phyloP scores from a whole-genome alignment of 2,797 vertebrate genomes.

The Rhynchotus rufescens region DNA sequence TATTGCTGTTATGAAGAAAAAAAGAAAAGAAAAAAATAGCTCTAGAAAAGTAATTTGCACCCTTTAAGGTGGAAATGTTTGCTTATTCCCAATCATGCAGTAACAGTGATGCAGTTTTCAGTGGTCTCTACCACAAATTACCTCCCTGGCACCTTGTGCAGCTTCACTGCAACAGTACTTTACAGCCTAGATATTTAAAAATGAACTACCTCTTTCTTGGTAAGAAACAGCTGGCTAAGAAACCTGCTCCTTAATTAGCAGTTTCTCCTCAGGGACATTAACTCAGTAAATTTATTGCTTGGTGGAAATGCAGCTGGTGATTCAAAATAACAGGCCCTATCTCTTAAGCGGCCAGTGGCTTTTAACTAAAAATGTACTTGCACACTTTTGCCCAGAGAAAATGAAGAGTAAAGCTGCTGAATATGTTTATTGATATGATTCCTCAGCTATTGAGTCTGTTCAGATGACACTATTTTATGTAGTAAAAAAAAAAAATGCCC shows the following conservation, averaged over 20 bases:
- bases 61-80: not conserved
- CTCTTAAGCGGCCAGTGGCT: not conserved
- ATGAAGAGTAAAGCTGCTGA: not conserved
- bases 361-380: slow-evolving; percentile 14
- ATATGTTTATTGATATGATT: not conserved
- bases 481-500: not conserved
- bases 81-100: not conserved
- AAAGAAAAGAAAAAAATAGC: not conserved
- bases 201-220: not conserved
- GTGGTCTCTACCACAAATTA: slow-evolving; percentile 15
- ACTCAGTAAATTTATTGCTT: slow-evolving; percentile 72
- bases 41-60: not conserved
- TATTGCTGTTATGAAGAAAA: not conserved
- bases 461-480: not conserved
- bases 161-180: not conserved
- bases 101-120: not conserved
- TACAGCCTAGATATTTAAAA: slow-evolving; percentile 54
- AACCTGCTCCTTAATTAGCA: slow-evolving; percentile 73
- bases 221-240: slow-evolving; percentile 73
- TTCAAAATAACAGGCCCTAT: slow-evolving; percentile 42
- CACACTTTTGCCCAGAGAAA: not conserved
- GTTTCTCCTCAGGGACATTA: slow-evolving; percentile 64
- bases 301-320: slow-evolving; percentile 50
- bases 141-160: not conserved
- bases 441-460: not conserved